Evolutionary conservation across 1,140 invertebrate genomes (phyloP).

Genomic region (Saccostrea echinata): DNA sequence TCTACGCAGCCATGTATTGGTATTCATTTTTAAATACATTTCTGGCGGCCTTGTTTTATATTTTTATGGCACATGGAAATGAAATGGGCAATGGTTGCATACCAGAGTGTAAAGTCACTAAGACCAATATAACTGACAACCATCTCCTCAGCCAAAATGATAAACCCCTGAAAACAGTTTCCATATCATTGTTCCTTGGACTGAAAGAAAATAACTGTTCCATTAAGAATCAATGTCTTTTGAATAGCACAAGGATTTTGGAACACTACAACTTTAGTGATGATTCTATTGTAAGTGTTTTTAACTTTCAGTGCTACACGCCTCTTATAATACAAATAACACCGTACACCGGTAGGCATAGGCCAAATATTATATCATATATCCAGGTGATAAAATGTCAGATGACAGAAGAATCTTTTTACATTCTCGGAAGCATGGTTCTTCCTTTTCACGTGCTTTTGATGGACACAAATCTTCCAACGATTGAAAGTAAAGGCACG

Average conservation of each 20-base stretch:
- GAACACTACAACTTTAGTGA: background rate
- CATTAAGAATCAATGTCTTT: background rate
- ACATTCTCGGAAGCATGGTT: background rate
- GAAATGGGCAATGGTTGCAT: background rate
- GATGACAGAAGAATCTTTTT: background rate
- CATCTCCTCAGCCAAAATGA: background rate
- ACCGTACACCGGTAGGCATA: background rate
- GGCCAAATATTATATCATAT: background rate
- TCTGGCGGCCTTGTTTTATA: background rate
- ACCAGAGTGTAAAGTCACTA: background rate
- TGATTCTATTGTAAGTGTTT: background rate
- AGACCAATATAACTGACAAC: background rate
- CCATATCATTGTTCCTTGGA: background rate
- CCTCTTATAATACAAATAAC: background rate
- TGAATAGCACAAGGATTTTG: background rate
- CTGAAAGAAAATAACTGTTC: background rate
- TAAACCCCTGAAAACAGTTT: background rate
- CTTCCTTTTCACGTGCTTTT: background rate
- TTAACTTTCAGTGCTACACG: background rate
- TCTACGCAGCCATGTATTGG: background rate
- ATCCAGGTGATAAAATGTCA: background rate
- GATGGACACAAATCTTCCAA: background rate
- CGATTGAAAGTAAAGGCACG: background rate
- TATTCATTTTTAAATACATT: background rate
- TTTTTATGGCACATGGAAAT: too few relatives aligned